These are phyloP conservation scores for Drosophila mettleri DNA, from an alignment of 2,888 invertebrate genomes.

Conservation along the genomic window DNA sequence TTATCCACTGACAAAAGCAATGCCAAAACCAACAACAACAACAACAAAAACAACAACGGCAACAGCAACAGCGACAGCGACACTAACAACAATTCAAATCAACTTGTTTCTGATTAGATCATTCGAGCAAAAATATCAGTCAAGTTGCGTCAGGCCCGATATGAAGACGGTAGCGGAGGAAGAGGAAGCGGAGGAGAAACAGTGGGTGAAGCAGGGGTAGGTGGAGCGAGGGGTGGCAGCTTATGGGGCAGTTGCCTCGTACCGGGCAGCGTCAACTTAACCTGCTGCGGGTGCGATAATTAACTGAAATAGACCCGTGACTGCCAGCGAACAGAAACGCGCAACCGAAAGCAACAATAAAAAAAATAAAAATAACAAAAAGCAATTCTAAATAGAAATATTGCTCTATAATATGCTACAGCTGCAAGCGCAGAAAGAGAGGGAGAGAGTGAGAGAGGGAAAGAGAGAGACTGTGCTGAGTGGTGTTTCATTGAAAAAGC, in stretches of 20 bases:
- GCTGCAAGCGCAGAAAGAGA: constrained; percentile 12
- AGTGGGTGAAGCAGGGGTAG: neutral
- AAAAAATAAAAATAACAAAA: constrained; percentile 20
- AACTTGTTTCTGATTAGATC: constrained; percentile 80
- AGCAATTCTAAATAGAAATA: constrained; percentile 45
- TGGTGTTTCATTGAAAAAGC: constrained; percentile 13
- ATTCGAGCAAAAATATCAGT: constrained; percentile 77
- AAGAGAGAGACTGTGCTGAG: neutral
- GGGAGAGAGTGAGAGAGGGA: neutral
- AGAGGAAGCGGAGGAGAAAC: neutral
- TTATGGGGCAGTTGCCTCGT: constrained; percentile 27
- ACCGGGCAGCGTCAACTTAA: constrained; percentile 58
- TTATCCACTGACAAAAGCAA: constrained; percentile 39
- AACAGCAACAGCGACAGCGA: constrained; percentile 37
- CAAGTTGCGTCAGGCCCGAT: constrained; percentile 58
- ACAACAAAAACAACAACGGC: constrained; percentile 27
- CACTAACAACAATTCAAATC: constrained; percentile 70
- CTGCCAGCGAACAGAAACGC: constrained; percentile 42
- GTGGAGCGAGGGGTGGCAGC: neutral
- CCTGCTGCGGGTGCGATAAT: constrained; percentile 76
- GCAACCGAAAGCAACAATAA: constrained; percentile 17
- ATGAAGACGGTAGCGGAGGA: neutral
- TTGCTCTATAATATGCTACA: constrained; percentile 27
- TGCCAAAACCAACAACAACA: constrained; percentile 26
- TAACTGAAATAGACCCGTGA: constrained; percentile 80